Conservation (phyloP, 2,113 vertebrate species). For the Smithornis capensis region DNA sequence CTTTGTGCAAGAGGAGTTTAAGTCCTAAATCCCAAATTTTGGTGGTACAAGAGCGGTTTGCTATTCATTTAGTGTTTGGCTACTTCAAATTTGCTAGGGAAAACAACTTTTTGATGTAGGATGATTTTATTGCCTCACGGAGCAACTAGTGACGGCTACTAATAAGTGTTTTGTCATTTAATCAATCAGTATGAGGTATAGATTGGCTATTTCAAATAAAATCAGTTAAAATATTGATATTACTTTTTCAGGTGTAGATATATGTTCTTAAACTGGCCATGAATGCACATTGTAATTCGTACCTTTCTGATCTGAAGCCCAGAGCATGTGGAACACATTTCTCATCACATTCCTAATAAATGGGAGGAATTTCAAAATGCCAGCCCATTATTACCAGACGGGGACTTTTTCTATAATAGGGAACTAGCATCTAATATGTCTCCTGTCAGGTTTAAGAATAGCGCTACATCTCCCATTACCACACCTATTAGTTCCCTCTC, state of each 20-base stretch:
- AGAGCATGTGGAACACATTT: slow-evolving; percentile 5
- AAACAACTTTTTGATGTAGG: background rate
- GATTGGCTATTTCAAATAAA: background rate
- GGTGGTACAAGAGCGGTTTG: background rate
- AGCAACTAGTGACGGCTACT: background rate
- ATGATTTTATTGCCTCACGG: background rate
- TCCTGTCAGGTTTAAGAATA: slow-evolving; percentile 77
- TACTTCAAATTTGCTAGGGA: background rate
- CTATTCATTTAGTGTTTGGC: background rate
- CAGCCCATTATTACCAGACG: slow-evolving; percentile 66
- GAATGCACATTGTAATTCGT: background rate
- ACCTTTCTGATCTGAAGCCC: background rate
- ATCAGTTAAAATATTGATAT: background rate
- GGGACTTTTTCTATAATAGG: slow-evolving; percentile 71
- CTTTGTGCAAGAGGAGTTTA: background rate
- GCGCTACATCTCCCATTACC: slow-evolving; percentile 65
- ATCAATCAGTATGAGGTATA: background rate
- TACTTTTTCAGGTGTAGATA: background rate
- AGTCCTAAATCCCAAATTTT: background rate
- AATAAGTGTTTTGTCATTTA: background rate
- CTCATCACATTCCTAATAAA: slow-evolving; percentile 49
- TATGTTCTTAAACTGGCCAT: background rate
- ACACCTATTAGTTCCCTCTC: slow-evolving; percentile 64
- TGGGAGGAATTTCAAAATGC: slow-evolving; percentile 52
- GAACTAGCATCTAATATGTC: slow-evolving; percentile 69